Evolutionary conservation across 2,888 invertebrate genomes (phyloP), one percentile per base, ranked within the genome.

Genomic region (Lymantria dispar): DNA sequence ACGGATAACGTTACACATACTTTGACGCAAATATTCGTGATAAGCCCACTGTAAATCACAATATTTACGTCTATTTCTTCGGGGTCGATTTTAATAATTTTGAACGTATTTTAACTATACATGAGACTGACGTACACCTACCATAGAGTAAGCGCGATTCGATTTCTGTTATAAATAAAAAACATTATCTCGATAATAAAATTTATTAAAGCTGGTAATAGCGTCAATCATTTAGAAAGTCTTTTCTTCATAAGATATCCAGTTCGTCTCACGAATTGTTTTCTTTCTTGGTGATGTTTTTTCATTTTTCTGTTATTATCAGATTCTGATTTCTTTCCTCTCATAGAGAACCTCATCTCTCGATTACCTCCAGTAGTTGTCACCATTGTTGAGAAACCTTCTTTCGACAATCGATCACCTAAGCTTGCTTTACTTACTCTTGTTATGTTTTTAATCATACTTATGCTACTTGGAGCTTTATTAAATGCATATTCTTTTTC

Each of bases 341-440:
- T 87, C 68, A 95, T 92, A 3, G 92, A 92, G 70, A 97, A 97
- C 14, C 95, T 95, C 95, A 97, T 96, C 86, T 96, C 95, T 47
- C 94, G 92, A 76, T 95, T 96, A 41, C 97, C 95, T 85, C 65
- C 95, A 87, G 59, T 93, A 71, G 71, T 94, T 71, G 78, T 89
- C 79, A 68, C 93, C 78, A 70, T 83, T 47, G 73, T 88, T 1
- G 85, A 79, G 36, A 87, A 85, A 42, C 92, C 92, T 70, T 95
- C 94, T 57, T 87, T 92, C 46, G 90, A 80, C 22, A 97, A 81
- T 66, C 97, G 91, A 58, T 97, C 96, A 29, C 95, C 96, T 30
- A 98, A 87, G 65, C 94, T 93, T 37, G 93, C 85, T 75, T 95
- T 96, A 72, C 72, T 93, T 65, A 90, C 83, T 62, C 87, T 90